phyloP scores from a whole-genome alignment of 2,797 vertebrate genomes.

The Malacoraja senta region DNA sequence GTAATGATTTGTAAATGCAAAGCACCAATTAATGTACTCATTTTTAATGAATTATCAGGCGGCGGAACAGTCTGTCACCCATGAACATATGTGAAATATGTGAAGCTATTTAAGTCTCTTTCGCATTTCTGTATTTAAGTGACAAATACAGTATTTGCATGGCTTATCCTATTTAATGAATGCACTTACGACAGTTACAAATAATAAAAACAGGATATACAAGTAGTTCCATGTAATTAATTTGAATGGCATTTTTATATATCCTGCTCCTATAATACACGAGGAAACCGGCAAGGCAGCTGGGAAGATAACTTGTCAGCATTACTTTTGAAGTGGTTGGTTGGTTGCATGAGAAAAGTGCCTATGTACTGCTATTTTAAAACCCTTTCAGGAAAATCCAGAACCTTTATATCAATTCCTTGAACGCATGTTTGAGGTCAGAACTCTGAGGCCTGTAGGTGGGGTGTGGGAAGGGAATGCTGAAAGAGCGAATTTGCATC shows the following conservation, averaged over 20 bases:
- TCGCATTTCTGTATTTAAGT: not conserved
- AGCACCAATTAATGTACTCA: not conserved
- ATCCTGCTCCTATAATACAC: not conserved
- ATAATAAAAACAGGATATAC: not conserved
- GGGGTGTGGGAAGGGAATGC: not conserved
- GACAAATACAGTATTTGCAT: not conserved
- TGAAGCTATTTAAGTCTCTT: not conserved
- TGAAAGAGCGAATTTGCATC: not conserved
- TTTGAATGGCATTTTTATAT: not conserved
- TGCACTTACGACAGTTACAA: not conserved
- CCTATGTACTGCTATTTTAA: too few relatives aligned
- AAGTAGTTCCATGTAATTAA: not conserved
- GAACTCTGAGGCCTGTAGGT: not conserved
- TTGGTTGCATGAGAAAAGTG: not conserved
- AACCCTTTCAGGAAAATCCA: too few relatives aligned
- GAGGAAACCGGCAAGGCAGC: not conserved
- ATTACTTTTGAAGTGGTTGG: not conserved
- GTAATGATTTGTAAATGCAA: not conserved
- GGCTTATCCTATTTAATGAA: not conserved
- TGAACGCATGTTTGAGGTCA: not conserved
- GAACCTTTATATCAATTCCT: not conserved
- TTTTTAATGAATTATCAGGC: not conserved
- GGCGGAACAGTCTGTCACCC: not conserved
- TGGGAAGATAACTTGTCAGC: too few relatives aligned
- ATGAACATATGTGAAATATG: not conserved